These are phyloP conservation scores for Otus sunia DNA, from an alignment of 2,113 vertebrate species.

Conservation along the genomic window DNA sequence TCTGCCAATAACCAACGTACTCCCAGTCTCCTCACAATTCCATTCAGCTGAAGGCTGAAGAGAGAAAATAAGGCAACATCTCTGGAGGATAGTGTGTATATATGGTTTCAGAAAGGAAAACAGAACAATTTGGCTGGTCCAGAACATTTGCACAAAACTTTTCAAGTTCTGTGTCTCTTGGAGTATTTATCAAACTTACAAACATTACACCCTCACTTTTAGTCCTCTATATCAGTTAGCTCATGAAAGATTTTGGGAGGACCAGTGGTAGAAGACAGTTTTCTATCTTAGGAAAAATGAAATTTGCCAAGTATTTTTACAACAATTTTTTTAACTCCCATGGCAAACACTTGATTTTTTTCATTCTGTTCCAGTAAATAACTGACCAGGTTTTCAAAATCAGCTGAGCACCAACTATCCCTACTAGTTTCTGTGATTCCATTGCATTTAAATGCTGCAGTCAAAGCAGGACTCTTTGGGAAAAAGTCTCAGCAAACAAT, in stretches of 20 bases:
- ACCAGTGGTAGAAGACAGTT: background rate
- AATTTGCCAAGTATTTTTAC: background rate
- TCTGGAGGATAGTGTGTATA: background rate
- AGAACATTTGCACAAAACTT: background rate
- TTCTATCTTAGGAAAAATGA: background rate
- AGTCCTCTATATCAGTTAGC: background rate
- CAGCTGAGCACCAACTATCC: background rate
- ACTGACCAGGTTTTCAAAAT: background rate
- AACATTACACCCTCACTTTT: background rate
- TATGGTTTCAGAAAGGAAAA: background rate
- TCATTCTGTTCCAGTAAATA: background rate
- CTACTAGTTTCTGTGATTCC: background rate
- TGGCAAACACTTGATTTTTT: background rate
- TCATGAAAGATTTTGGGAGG: background rate
- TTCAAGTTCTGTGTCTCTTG: background rate
- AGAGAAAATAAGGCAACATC: background rate
- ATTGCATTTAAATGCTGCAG: background rate
- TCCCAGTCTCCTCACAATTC: background rate
- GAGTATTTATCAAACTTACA: background rate
- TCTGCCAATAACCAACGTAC: background rate
- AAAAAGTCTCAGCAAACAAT: background rate
- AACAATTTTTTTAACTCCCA: background rate
- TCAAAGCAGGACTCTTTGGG: background rate
- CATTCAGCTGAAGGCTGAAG: background rate
- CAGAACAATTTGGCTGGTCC: background rate